Percentiles rank a stretch among this genome's conserved stretches.
Conservation (phyloP, 2,888 invertebrate species). For the Heliconius ismenius region DNA sequence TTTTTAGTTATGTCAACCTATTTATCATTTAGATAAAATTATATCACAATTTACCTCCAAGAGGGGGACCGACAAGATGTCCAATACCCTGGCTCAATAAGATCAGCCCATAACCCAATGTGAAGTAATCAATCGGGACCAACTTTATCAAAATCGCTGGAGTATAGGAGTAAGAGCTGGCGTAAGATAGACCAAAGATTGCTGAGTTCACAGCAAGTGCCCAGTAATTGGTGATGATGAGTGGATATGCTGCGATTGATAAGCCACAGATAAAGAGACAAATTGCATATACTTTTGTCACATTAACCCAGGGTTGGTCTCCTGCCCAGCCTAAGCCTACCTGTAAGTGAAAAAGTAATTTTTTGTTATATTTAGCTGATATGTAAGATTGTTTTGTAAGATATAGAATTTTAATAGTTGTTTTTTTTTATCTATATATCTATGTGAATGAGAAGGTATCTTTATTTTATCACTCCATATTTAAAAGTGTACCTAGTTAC, state of each 20-base stretch:
- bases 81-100: constrained; percentile 95
- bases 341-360: constrained; percentile 61
- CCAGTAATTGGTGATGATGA: constrained; percentile 77
- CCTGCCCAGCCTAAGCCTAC: constrained; percentile 93
- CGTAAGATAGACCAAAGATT: constrained; percentile 93
- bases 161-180: constrained; percentile 94
- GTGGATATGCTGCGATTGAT: constrained; percentile 82
- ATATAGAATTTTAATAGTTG: too few relatives aligned
- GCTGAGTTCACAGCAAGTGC: constrained; percentile 78
- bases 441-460: neutral
- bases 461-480: neutral
- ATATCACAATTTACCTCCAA: constrained; percentile 85
- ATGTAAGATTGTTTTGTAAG: neutral
- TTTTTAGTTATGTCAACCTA: too few relatives aligned
- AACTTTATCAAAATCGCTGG: constrained; percentile 94
- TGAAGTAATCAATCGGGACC: constrained; percentile 94
- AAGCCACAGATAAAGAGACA: constrained; percentile 87
- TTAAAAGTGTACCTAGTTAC: neutral
- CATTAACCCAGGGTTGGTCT: constrained; percentile 92
- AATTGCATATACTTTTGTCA: constrained; percentile 89
- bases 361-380: neutral
- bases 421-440: too few relatives aligned
- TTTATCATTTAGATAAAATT: neutral
- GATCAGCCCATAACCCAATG: constrained; percentile 94
- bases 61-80: constrained; percentile 94